Percentiles rank a stretch among this genome's conserved stretches.
Evolutionary conservation across 2,113 vertebrate genomes (phyloP).

Genomic region (Haplochromis burtoni): DNA sequence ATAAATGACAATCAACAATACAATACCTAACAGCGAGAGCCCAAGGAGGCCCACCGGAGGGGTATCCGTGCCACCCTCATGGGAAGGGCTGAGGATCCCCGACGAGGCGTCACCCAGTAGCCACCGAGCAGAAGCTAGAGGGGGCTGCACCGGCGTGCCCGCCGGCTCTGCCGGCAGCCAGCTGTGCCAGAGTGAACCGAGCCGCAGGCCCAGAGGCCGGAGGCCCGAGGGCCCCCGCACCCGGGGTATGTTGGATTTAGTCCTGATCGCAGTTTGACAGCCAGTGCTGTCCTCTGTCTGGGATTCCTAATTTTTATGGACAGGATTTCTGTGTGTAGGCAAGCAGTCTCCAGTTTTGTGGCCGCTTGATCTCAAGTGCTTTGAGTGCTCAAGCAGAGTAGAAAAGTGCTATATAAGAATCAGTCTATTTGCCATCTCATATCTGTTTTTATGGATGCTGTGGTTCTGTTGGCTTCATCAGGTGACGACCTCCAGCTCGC

Average conservation of each 20-base stretch:
- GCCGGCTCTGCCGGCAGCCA: too few species aligned
- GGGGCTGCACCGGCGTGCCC: too few species aligned
- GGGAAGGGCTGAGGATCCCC: too few species aligned
- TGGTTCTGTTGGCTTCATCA: background rate
- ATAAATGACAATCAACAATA: too few species aligned
- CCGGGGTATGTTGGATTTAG: fast-evolving
- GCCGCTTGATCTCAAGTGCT: fast-evolving
- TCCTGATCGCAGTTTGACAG: background rate
- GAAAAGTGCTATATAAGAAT: background rate
- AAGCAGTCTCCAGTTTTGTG: background rate
- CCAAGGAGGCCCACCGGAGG: too few species aligned
- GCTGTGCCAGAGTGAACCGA: too few species aligned
- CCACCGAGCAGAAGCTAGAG: too few species aligned
- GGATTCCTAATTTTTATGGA: background rate
- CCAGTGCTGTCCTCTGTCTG: background rate
- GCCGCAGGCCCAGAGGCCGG: too few species aligned
- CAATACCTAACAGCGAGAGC: too few species aligned
- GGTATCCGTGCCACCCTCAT: too few species aligned
- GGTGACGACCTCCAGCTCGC: background rate
- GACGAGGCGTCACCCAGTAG: too few species aligned
- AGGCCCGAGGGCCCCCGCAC: too few species aligned
- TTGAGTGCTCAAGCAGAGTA: background rate
- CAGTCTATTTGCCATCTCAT: background rate
- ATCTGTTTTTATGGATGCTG: background rate
- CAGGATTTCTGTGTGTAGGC: background rate